A percentile compares a stretch with the other conserved stretches of the same genome.
These are phyloP conservation scores for Lepidurus apus DNA, from an alignment of 1,140 invertebrate species.

Conservation along the genomic window DNA sequence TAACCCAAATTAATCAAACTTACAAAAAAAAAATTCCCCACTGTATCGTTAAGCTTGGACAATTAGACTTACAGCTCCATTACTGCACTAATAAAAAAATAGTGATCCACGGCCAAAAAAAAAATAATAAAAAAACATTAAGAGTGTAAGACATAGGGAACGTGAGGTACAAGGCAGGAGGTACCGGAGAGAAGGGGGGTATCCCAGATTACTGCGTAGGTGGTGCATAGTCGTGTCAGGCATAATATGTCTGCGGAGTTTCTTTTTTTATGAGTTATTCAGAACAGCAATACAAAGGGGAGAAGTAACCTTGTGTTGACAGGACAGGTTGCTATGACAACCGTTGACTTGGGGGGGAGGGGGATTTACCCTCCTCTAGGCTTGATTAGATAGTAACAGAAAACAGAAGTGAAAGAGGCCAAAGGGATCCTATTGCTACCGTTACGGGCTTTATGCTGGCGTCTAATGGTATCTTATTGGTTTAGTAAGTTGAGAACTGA, in stretches of 20 bases:
- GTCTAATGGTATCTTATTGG: too few relatives aligned
- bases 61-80: too few relatives aligned
- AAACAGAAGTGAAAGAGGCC: neutral
- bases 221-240: conserved; percentile 20
- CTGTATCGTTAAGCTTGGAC: too few relatives aligned
- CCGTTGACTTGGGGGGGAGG: neutral
- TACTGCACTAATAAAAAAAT: too few relatives aligned
- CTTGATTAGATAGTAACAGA: conserved; percentile 1
- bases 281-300: neutral
- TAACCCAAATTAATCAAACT: neutral
- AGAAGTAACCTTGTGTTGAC: conserved; percentile 19
- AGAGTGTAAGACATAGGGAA: neutral
- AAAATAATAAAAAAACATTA: neutral
- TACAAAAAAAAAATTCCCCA: too few relatives aligned
- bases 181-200: neutral
- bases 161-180: neutral
- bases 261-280: neutral
- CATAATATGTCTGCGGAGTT: neutral
- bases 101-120: neutral
- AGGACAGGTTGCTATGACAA: conserved; percentile 8
- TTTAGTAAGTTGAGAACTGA: too few relatives aligned
- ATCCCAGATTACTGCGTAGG: conserved; percentile 9
- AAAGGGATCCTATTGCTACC: neutral
- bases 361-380: neutral
- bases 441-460: neutral